Conservation (phyloP, 2,888 invertebrate genomes). For the Trachelus iudaicus region DNA sequence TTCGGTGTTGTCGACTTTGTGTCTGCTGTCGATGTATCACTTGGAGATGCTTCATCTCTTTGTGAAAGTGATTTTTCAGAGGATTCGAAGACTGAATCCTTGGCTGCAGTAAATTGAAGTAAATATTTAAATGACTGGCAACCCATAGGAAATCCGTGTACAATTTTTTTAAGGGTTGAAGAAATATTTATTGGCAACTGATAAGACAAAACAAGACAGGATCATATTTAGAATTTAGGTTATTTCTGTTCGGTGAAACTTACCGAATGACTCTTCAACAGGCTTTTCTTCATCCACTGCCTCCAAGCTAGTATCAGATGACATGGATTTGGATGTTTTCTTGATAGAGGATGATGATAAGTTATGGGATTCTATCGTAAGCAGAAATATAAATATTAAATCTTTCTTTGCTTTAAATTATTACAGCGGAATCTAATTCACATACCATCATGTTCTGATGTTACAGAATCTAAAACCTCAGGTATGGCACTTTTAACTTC, state of each 20-base stretch:
- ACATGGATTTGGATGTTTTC: background rate
- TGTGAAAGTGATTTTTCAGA: background rate
- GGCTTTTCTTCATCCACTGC: background rate
- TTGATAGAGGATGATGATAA: background rate
- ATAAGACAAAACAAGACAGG: background rate
- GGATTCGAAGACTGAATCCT: background rate
- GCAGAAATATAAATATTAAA: background rate
- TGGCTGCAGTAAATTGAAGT: background rate
- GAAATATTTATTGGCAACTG: background rate
- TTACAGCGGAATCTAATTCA: background rate
- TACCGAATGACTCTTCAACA: background rate
- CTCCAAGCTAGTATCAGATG: background rate
- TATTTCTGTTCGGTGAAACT: background rate
- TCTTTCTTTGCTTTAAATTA: background rate
- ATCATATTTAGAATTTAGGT: background rate
- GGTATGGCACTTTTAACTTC: conserved; percentile 14
- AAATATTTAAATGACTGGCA: background rate
- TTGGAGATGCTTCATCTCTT: background rate
- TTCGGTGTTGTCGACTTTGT: background rate
- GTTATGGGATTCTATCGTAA: background rate
- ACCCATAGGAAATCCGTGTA: background rate
- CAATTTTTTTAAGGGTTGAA: background rate
- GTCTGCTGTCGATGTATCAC: background rate
- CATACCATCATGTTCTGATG: background rate
- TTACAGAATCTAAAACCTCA: background rate